A percentile compares a stretch with the other conserved stretches of the same genome.
Evolutionary conservation across 2,113 vertebrate species (phyloP).

Genomic region (Calyptommatus sinebrachiatus): DNA sequence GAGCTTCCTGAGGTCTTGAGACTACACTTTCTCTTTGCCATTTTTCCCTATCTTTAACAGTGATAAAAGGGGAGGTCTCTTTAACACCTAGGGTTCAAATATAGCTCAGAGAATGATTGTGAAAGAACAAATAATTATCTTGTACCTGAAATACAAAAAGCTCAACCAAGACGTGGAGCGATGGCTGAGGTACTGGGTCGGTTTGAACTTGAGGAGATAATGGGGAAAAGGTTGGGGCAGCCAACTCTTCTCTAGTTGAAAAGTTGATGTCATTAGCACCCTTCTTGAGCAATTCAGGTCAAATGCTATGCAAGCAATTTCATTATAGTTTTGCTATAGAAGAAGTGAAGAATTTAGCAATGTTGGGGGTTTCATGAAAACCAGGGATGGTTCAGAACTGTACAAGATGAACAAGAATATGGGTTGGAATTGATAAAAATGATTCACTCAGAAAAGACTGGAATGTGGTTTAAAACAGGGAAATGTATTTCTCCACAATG

Average conservation of each 20-base stretch:
- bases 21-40: conserved; percentile 15
- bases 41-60: neutral
- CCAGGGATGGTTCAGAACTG: no score
- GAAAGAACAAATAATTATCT: conserved; percentile 19
- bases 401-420: no score
- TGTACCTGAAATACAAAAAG: neutral
- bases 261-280: neutral
- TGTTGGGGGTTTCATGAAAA: no score
- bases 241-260: neutral
- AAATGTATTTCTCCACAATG: no score
- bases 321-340: neutral
- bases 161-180: neutral
- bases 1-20: neutral
- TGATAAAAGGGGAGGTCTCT: neutral
- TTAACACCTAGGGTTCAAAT: neutral
- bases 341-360: neutral
- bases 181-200: neutral
- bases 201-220: neutral
- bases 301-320: neutral
- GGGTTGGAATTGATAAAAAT: no score
- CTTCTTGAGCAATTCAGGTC: neutral
- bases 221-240: neutral
- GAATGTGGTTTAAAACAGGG: no score
- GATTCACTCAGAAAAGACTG: no score
- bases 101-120: neutral